Base-by-base conservation (phyloP, 2,888 invertebrate species). In the Gryllus longicercus region DNA sequence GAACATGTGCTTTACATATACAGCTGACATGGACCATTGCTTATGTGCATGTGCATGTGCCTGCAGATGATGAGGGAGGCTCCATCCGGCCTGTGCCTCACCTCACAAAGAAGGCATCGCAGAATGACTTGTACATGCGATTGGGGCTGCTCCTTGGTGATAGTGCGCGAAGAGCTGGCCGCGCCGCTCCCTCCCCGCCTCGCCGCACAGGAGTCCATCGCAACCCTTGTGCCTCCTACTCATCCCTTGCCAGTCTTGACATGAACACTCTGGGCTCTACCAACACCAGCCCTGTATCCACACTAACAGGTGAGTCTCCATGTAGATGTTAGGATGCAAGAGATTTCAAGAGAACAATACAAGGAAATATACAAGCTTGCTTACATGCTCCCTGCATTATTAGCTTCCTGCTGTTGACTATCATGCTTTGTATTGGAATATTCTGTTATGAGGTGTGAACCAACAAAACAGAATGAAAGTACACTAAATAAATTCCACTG, bases 251-350 rank as follows among this genome's bases (percentile, higher is more conserved):
- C 63, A 90, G 89, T 81, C 88, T 89, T 81, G 90, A 90, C 81
- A 88, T 89, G 0, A 92, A 92, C 83, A 92, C 93, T 0, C 89
- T 94, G 79, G 92, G 93, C 78, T 94, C 95, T 50, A 93, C 93
- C 81, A 95, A 95, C 84, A 95, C 95, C 74, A 96, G 96, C 86
- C 96, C 96, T 79, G 93, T 96, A n/a, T 96, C 96, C 50, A 96
- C 96, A 0, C 88, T 96, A 75, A 96, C 96, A 4, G 96, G 89
- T 89, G 81, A 80, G 63, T 63, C n/a, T 38, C 38, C 38, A 38
- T 1, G 38, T 38, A 38, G 38, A 38, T 38, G 8, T 38, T 5
- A 38, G 38, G 8, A 8, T 38, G 38, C 38, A 38, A 38, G 38
- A 38, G 5, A 38, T 38, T 38, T 38, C 38, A 38, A 38, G 38